Conservation (phyloP, 2,113 vertebrate species). For the Ciconia maguari region DNA sequence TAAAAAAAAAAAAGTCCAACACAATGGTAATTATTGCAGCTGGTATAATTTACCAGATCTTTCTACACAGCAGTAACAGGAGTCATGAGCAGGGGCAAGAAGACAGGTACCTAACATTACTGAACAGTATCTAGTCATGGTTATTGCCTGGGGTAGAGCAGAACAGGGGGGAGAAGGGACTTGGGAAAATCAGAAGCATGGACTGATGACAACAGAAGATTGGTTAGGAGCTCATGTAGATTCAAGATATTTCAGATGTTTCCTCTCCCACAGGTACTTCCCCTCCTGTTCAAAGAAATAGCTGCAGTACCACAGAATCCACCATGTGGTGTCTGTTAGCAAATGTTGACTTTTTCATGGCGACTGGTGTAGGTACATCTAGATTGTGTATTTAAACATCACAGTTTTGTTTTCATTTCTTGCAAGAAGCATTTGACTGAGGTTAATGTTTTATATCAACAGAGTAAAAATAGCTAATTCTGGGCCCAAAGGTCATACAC, state of each 20-base stretch:
- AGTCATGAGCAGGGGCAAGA: background rate
- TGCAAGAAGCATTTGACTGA: conserved; percentile 61
- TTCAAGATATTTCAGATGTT: background rate
- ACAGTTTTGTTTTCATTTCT: conserved; percentile 67
- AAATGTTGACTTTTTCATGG: conserved; percentile 64
- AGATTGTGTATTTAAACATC: conserved; percentile 65
- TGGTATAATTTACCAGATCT: background rate
- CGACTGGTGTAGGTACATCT: conserved; percentile 45
- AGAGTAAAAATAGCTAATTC: conserved; percentile 68
- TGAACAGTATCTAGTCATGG: background rate
- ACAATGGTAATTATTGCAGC: background rate
- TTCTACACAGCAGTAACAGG: background rate
- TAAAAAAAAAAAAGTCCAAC: background rate
- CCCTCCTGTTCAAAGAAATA: background rate
- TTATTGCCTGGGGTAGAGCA: background rate
- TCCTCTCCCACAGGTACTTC: background rate
- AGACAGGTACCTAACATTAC: background rate
- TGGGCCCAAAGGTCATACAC: conserved; percentile 67
- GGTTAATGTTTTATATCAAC: conserved; percentile 68
- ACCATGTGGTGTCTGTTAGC: conserved; percentile 63
- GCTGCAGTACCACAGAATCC: conserved; percentile 50
- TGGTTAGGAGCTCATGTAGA: background rate
- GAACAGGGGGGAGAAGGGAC: background rate
- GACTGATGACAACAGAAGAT: background rate
- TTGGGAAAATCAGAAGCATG: background rate